Base-by-base conservation (phyloP, 1,140 invertebrate species). In the Galleria mellonella region DNA sequence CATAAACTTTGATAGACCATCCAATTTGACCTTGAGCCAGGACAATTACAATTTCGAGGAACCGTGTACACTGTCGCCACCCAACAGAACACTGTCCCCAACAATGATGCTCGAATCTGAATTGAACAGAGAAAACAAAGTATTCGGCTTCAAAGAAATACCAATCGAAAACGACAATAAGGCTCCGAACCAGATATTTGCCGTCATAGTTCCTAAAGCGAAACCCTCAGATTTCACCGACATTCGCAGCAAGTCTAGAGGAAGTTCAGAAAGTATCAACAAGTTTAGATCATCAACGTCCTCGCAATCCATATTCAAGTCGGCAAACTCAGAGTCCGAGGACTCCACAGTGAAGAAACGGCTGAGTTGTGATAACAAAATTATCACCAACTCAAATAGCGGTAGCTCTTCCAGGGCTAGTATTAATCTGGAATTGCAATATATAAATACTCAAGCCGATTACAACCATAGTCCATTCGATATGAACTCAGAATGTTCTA, bases 161-260 rank as follows among this genome's bases (percentile, higher is more conserved):
- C 81, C 85, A 0, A 49, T 51, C 10, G 66, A 78, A 4, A 65
- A 74, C 4, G 53, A 48, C 0, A 60, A 67, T 8, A 69, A 64
- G 3, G 2, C 2, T 3, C 72, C 65, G 0, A 70, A 62, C 39
- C 86, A 86, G 51, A 71, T 87, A 3, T 87, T 86, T 56, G 84
- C 86, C 1, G 84, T 87, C 0, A 86, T 87, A 4, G 86, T 87
- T 0, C 86, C 86, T 0, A 86, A 85, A 64, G 60, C 74, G 0
- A 74, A 70, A 55, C 67, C 62, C 0, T 41, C 40, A 5, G 70
- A 79, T 28, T 50, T 62, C 12, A 6, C 6, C 2, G 17, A 23
- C 2, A 23, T 23, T 3, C 55, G 53, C 31, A 72, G 38, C 28
- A 71, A 63, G 33, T 51, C 57, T 3, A 52, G 59, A 42, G 64